Base-by-base conservation (phyloP, 2,113 vertebrate genomes). In the Burhinus bistriatus region DNA sequence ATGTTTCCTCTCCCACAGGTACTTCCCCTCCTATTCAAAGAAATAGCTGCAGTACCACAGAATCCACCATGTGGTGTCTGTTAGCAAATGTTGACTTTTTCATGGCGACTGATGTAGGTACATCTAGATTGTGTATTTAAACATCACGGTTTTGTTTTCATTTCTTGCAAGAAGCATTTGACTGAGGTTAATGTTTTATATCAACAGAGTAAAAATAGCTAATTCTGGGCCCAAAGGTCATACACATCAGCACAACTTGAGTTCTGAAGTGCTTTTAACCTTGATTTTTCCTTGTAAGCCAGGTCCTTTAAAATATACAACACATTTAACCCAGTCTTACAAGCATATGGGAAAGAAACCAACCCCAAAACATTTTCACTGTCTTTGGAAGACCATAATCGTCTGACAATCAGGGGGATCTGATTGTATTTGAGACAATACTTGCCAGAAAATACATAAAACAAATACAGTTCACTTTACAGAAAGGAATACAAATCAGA, bases 401-500 rank as follows among this genome's bases (percentile, higher is more conserved):
- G 66, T 65, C 52, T 94, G 49, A 93, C 34, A 91, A 6, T 94
- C 49, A 64, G 66, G 84, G 40, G 34, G 20, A 40, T 83, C 55
- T 32, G 17, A 66, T 1, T 91, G 73, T 71, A 87, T 95, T 82
- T 85, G 69, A 88, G 51, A 70, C 57, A 77, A 55, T 49, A 88
- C 65, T 87, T 95, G 78, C 72, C 95, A 96, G 81, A 84, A 96
- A 81, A 36, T 55, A 55, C n/a, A 61, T 83, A 90, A 93, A 97
- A 98, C 97, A 98, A 98, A 97, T 92, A 88, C 96, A 91, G 94
- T 90, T 88, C 47, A 27, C 29, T 83, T 91, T 57, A 69, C 49
- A 47, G 21, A 34, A n/a, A 91, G 70, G 36, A 98, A 93, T 93
- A 97, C 97, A 98, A 98, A 98, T 98, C 98, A 98, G 98, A 99